A percentile compares a stretch with the other conserved stretches of the same genome.
Evolutionary conservation across 2,888 invertebrate species (phyloP).

Genomic region (Orchesella flavescens): DNA sequence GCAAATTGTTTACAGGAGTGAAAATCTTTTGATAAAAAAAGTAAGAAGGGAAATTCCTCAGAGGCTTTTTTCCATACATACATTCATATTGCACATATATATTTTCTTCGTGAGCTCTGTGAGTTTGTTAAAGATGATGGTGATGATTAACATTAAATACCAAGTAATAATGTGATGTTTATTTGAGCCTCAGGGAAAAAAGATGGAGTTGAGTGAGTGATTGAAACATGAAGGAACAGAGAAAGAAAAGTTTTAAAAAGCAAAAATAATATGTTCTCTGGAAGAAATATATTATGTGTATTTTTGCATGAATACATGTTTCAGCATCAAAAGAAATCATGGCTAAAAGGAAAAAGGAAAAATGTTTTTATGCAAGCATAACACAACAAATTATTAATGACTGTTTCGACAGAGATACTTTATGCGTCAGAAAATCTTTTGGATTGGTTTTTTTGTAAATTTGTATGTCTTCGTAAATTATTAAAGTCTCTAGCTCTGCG

Average conservation of each 20-base stretch:
- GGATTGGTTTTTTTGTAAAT: no score
- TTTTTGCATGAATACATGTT: neutral
- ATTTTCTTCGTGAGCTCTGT: neutral
- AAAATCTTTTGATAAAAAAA: neutral
- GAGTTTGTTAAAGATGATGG: neutral
- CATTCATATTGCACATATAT: neutral
- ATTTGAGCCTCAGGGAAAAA: neutral
- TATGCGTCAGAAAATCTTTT: no score
- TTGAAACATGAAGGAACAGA: neutral
- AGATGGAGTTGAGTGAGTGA: neutral
- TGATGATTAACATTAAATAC: slow-evolving; percentile 7
- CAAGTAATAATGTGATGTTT: neutral
- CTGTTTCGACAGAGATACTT: no score
- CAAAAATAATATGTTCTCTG: neutral
- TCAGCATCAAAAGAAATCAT: no score
- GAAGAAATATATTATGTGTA: neutral
- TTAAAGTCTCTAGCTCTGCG: neutral
- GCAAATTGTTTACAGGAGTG: slow-evolving; percentile 25
- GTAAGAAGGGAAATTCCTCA: neutral
- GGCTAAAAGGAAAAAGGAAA: no score
- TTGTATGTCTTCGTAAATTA: no score
- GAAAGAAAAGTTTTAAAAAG: neutral
- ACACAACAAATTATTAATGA: no score
- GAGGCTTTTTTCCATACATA: neutral
- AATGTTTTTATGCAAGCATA: no score